These are phyloP conservation scores for Suillia variegata DNA, from an alignment of 2,888 invertebrate species.

Conservation along the genomic window DNA sequence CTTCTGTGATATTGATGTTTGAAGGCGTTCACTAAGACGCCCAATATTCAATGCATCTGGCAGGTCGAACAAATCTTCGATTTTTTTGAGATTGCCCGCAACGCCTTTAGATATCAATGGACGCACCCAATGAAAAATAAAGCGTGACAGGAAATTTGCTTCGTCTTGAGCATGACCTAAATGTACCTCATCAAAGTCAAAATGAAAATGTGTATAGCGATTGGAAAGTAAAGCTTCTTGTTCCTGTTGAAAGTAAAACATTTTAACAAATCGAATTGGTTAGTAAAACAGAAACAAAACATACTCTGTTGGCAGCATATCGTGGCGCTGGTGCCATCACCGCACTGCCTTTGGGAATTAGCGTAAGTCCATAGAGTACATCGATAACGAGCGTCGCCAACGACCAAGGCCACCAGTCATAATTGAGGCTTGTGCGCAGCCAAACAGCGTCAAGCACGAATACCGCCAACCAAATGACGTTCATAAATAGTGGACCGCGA, in stretches of 20 bases:
- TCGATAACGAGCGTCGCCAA: slow-evolving; percentile 70
- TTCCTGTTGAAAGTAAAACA: slow-evolving; percentile 62
- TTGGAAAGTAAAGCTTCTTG: slow-evolving; percentile 66
- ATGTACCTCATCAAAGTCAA: slow-evolving; percentile 71
- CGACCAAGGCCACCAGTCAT: slow-evolving; percentile 66
- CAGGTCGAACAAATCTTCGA: slow-evolving; percentile 84
- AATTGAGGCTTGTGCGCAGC: slow-evolving; percentile 69
- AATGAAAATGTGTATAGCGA: slow-evolving; percentile 70
- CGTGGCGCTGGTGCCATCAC: slow-evolving; percentile 45
- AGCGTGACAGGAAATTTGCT: slow-evolving; percentile 70
- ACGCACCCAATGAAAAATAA: slow-evolving; percentile 88
- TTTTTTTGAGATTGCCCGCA: slow-evolving; percentile 70
- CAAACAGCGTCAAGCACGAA: slow-evolving; percentile 72
- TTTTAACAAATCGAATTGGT: not conserved
- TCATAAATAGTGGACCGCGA: slow-evolving; percentile 73
- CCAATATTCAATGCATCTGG: slow-evolving; percentile 62
- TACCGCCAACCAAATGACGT: slow-evolving; percentile 73
- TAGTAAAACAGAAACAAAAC: not conserved
- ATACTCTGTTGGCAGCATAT: slow-evolving; percentile 18
- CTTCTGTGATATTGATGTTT: slow-evolving; percentile 55
- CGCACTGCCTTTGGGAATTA: slow-evolving; percentile 68
- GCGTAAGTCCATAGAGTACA: slow-evolving; percentile 71
- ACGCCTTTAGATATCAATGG: slow-evolving; percentile 83
- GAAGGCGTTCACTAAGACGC: slow-evolving; percentile 52
- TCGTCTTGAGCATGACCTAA: slow-evolving; percentile 85